These are phyloP conservation scores for Celastrina argiolus DNA, from an alignment of 2,888 invertebrate species.

Conservation along the genomic window DNA sequence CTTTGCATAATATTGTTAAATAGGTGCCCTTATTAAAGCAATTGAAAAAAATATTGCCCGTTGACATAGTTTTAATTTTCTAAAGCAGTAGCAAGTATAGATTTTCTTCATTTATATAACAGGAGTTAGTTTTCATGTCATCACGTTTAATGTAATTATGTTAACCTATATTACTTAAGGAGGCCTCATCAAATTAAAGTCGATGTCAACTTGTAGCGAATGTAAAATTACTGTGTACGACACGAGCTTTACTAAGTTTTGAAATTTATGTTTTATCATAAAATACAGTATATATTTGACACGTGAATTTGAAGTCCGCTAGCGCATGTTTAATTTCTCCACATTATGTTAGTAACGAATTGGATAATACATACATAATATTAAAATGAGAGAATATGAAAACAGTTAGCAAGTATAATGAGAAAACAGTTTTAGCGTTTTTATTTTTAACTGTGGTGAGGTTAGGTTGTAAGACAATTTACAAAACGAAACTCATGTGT, in stretches of 20 bases:
- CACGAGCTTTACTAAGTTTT: background rate
- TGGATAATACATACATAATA: too few relatives aligned
- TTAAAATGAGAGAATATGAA: too few relatives aligned
- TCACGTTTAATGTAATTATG: background rate
- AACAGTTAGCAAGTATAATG: too few relatives aligned
- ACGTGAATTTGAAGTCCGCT: too few relatives aligned
- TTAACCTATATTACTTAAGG: background rate
- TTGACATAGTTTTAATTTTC: background rate
- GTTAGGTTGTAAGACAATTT: too few relatives aligned
- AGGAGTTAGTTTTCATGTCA: background rate
- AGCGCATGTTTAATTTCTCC: too few relatives aligned
- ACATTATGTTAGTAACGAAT: too few relatives aligned
- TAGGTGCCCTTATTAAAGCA: background rate
- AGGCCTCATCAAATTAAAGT: background rate
- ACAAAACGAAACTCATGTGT: too few relatives aligned
- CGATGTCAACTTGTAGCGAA: slow-evolving; percentile 10
- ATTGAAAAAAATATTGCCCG: background rate
- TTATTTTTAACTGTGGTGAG: too few relatives aligned
- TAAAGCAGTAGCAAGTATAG: background rate
- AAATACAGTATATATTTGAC: too few relatives aligned
- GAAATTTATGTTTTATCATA: background rate
- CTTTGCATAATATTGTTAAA: background rate
- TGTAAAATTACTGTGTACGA: background rate
- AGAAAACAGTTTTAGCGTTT: too few relatives aligned
- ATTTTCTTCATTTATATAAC: background rate